phyloP scores from a whole-genome alignment of 2,797 vertebrate species.

The Tragopan temminckii region DNA sequence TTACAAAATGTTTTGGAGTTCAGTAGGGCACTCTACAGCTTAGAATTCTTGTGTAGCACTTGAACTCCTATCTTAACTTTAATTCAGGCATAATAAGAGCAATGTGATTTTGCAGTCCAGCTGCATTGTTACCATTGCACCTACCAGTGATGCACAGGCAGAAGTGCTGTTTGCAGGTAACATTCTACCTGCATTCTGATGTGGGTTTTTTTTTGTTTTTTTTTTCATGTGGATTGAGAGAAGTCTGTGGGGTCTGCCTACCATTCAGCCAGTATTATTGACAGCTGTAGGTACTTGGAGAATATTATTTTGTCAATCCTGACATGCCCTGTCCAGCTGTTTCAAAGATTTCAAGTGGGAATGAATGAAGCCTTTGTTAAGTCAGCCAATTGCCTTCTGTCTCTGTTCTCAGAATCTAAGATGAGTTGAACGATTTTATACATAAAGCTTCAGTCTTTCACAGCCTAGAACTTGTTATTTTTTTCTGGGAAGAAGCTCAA shows the following conservation, averaged over 20 bases:
- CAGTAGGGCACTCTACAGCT: neutral
- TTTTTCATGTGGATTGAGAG: neutral
- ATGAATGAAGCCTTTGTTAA: neutral
- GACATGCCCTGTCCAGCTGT: neutral
- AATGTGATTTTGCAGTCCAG: neutral
- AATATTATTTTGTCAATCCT: neutral
- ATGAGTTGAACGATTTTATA: neutral
- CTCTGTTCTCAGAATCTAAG: neutral
- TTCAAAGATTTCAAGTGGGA: neutral
- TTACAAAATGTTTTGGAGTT: neutral
- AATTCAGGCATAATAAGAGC: neutral
- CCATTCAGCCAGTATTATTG: neutral
- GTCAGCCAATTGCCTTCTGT: neutral
- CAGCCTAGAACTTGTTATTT: neutral
- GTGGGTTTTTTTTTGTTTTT: no score
- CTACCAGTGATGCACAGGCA: neutral
- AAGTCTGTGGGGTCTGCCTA: neutral
- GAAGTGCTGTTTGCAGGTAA: neutral
- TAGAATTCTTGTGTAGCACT: neutral
- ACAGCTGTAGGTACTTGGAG: neutral
- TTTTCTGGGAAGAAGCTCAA: constrained; percentile 7
- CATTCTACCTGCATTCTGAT: neutral
- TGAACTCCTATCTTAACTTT: neutral
- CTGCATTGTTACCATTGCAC: neutral
- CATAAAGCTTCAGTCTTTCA: neutral